Evolutionary conservation across 2,113 vertebrate species (phyloP).

Genomic region (Empidonax traillii): DNA sequence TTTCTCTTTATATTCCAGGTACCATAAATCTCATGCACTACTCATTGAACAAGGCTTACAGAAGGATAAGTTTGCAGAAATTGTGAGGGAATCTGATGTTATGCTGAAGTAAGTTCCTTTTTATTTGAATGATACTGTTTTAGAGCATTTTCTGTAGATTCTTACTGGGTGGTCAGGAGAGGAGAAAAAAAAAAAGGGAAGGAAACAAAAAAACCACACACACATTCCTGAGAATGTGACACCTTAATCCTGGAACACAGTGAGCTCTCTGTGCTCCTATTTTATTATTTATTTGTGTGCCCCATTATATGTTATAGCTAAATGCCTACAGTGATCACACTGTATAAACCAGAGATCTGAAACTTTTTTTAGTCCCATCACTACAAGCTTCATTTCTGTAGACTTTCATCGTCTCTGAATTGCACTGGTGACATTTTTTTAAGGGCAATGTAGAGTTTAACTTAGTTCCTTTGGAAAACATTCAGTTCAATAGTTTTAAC

Average conservation of each 20-base stretch:
- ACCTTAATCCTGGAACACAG: background rate
- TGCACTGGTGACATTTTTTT: background rate
- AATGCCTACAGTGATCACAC: background rate
- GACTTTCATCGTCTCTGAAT: background rate
- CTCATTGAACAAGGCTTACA: slow-evolving; percentile 90
- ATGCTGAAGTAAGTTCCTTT: slow-evolving; percentile 86
- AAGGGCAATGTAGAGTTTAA: background rate
- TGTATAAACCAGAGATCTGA: background rate
- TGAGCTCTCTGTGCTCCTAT: background rate
- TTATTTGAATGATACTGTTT: background rate
- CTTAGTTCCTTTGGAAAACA: background rate
- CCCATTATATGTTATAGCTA: background rate
- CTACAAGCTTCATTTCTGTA: background rate
- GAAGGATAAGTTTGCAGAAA: slow-evolving; percentile 85
- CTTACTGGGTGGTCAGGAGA: background rate
- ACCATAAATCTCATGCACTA: slow-evolving; percentile 92
- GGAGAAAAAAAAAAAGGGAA: background rate
- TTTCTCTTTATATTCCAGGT: slow-evolving; percentile 76
- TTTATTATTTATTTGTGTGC: background rate
- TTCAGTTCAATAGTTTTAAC: background rate
- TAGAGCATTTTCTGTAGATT: background rate
- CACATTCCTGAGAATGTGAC: background rate
- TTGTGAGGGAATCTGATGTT: slow-evolving; percentile 91
- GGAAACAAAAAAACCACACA: background rate
- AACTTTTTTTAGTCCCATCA: background rate